These are phyloP conservation scores for Crypturellus tataupa DNA, from an alignment of 2,797 vertebrate genomes.

Conservation along the genomic window DNA sequence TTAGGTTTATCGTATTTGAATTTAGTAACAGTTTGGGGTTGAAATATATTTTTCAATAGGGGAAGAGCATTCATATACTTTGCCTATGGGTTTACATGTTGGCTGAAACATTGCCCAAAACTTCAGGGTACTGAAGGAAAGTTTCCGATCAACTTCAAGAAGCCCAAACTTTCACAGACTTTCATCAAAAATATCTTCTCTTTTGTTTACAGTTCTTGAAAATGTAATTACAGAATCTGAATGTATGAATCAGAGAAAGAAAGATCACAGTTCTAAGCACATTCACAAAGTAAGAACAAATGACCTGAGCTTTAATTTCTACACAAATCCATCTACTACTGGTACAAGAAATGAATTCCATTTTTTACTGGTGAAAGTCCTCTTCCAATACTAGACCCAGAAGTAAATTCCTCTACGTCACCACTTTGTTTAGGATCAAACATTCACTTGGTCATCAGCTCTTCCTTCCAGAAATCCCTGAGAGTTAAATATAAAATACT, in stretches of 20 bases:
- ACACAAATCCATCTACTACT: not conserved
- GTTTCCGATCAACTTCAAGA: not conserved
- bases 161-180: not conserved
- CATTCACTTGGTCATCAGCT: not conserved
- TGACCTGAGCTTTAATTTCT: not conserved
- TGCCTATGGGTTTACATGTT: not conserved
- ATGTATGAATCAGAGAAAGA: not conserved
- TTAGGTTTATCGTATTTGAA: not conserved
- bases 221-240: not conserved
- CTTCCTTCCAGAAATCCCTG: not conserved
- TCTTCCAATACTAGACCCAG: not conserved
- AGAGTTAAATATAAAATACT: constrained; percentile 29
- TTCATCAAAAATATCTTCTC: not conserved
- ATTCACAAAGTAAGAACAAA: not conserved
- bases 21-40: not conserved
- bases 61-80: not conserved
- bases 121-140: not conserved
- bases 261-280: not conserved
- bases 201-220: not conserved
- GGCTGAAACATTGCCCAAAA: not conserved
- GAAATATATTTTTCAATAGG: not conserved
- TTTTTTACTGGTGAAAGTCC: not conserved
- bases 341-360: not conserved
- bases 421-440: not conserved
- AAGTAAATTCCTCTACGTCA: not conserved